A percentile compares a stretch with the other conserved stretches of the same genome.
Conservation (phyloP, 2,888 invertebrate genomes). For the Argynnis bischoffii region DNA sequence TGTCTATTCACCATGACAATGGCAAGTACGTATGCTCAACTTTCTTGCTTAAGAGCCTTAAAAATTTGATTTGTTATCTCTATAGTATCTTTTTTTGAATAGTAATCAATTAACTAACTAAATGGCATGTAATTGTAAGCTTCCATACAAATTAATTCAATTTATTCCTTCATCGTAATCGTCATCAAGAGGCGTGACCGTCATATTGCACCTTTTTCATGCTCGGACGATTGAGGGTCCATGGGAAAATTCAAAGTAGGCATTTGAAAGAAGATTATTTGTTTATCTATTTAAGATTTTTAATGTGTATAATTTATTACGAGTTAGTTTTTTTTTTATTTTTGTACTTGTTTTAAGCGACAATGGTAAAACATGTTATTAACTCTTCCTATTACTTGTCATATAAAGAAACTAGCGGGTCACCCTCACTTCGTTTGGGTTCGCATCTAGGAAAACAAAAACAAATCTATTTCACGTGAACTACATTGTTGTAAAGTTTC, state of each 20-base stretch:
- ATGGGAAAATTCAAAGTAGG: conserved; percentile 33
- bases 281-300: conserved; percentile 16
- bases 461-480: no score
- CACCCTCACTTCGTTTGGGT: no score
- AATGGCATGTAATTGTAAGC: conserved; percentile 33
- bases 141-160: conserved; percentile 36
- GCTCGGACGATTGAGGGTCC: conserved; percentile 54
- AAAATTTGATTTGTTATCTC: neutral
- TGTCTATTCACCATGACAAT: no score
- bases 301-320: neutral
- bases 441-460: no score
- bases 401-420: no score
- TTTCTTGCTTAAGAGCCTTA: no score
- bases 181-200: conserved; percentile 58
- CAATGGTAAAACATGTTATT: no score
- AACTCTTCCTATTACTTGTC: no score
- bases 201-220: conserved; percentile 61
- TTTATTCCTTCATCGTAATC: conserved; percentile 45
- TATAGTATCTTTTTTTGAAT: neutral
- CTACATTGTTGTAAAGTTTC: no score
- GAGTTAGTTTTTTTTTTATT: no score
- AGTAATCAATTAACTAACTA: conserved; percentile 23
- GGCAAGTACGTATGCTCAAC: no score
- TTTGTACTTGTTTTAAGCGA: no score
- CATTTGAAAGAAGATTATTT: conserved; percentile 8